These are phyloP conservation scores for Phymorhynchus buccinoides DNA, from an alignment of 1,140 invertebrate species.

Conservation along the genomic window DNA sequence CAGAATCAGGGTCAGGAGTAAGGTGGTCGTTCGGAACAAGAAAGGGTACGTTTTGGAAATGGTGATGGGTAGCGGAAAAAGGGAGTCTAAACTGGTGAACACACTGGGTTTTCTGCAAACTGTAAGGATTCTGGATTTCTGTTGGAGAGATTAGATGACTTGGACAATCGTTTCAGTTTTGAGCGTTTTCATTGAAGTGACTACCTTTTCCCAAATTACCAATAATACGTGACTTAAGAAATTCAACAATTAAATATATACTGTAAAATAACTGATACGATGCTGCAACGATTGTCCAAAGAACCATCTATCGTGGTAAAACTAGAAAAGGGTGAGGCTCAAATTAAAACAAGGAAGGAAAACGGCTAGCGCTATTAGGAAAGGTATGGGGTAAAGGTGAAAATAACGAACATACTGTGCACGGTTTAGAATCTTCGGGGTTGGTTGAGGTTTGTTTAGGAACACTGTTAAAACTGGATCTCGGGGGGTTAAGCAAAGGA, in stretches of 20 bases:
- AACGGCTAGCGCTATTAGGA: background rate
- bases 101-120: background rate
- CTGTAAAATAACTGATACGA: background rate
- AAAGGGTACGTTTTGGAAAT: background rate
- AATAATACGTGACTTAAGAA: background rate
- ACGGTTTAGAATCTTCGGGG: background rate
- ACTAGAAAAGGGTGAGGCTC: background rate
- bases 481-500: background rate
- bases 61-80: background rate
- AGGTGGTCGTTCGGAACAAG: background rate
- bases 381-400: background rate
- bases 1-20: conserved; percentile 14
- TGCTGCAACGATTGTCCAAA: conserved; percentile 7
- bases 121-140: background rate
- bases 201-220: background rate
- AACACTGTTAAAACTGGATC: background rate
- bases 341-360: background rate
- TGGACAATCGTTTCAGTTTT: background rate
- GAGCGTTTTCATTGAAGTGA: background rate
- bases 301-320: background rate
- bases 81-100: background rate
- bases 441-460: background rate
- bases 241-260: background rate
- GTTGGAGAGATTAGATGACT: background rate
- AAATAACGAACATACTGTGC: background rate